Evolutionary conservation across 2,113 vertebrate species (phyloP).

Genomic region (Megaptera novaeangliae): DNA sequence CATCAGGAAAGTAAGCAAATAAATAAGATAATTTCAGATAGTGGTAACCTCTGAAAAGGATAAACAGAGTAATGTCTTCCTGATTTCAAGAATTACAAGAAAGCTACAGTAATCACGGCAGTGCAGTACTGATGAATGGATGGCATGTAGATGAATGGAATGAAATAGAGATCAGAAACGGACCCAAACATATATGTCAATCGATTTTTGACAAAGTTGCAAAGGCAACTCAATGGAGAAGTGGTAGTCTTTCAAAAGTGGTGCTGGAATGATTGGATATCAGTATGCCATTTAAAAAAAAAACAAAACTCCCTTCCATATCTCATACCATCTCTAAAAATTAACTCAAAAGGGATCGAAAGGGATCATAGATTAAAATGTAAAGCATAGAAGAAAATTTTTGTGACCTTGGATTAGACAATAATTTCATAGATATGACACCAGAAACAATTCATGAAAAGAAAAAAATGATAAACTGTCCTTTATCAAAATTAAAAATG

Average conservation of each 20-base stretch:
- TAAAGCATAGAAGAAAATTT: background rate
- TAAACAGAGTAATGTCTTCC: background rate
- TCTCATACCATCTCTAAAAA: background rate
- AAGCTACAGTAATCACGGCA: background rate
- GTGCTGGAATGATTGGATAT: background rate
- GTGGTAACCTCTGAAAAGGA: background rate
- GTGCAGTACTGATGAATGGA: background rate
- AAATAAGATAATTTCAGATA: background rate
- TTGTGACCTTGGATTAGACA: background rate
- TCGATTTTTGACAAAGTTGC: background rate
- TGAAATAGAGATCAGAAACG: background rate
- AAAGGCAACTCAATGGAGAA: background rate
- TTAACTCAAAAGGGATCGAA: background rate
- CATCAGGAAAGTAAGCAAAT: background rate
- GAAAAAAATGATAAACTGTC: background rate
- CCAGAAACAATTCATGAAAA: background rate
- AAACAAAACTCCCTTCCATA: background rate
- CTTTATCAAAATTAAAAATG: background rate
- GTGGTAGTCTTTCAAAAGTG: background rate
- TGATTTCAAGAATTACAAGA: background rate
- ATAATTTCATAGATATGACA: background rate
- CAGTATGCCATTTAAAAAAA: background rate
- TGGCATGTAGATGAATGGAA: background rate
- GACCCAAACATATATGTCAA: background rate
- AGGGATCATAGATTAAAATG: background rate